Percentiles rank a stretch among this genome's conserved stretches.
phyloP scores from a whole-genome alignment of 2,113 vertebrate species.

The Rhinogobius similis region DNA sequence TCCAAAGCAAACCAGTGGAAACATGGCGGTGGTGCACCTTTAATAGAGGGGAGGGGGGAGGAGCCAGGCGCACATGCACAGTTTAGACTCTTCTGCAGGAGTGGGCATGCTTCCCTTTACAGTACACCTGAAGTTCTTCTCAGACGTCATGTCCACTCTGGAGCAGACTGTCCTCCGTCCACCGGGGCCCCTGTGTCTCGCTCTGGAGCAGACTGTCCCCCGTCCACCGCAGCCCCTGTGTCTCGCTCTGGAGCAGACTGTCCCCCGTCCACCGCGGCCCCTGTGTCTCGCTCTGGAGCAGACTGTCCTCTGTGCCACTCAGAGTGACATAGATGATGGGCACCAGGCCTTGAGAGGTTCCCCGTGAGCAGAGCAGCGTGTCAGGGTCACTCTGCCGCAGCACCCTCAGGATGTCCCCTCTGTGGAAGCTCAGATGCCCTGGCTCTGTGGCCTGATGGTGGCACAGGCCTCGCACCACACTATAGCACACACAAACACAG shows the following conservation, averaged over 20 bases:
- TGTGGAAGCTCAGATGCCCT: conserved; percentile 92
- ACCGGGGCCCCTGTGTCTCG: conserved; percentile 15
- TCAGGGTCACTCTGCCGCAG: conserved; percentile 83
- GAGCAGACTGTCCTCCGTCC: neutral
- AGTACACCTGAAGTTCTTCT: neutral
- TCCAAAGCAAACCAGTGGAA: too few species aligned
- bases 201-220: conserved; percentile 17
- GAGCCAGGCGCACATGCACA: neutral
- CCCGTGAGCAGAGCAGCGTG: conserved; percentile 87
- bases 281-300: conserved; percentile 42
- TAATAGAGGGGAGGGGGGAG: neutral
- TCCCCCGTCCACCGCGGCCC: neutral
- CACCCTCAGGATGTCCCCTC: conserved; percentile 86
- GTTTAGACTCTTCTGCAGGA: neutral
- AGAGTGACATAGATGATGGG: conserved; percentile 90
- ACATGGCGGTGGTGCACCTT: too few species aligned
- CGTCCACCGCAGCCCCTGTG: neutral
- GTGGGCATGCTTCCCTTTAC: neutral
- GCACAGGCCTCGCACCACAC: conserved; percentile 88
- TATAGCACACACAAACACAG: conserved; percentile 49
- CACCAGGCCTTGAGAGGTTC: conserved; percentile 82
- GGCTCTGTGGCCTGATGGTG: conserved; percentile 90
- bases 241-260: neutral
- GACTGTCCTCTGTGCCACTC: conserved; percentile 53
- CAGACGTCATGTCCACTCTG: neutral